These are phyloP conservation scores for Muschampia plurimacula DNA, from an alignment of 2,888 invertebrate species.

Conservation along the genomic window DNA sequence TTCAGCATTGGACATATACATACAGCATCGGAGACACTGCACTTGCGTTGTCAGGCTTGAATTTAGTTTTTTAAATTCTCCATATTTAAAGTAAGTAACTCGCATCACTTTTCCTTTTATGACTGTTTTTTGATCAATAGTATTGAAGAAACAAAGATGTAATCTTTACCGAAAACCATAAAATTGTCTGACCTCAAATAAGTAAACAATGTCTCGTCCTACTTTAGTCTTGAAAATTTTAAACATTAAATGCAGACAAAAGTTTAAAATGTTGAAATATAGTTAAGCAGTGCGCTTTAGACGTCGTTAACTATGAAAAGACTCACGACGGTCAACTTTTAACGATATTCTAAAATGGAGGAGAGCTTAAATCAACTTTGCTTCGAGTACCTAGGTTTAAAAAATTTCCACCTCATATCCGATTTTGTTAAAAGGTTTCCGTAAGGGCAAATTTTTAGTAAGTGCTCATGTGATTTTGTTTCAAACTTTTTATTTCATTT, in stretches of 20 bases:
- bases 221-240: slow-evolving; percentile 18
- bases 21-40: too few relatives aligned
- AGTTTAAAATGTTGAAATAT: slow-evolving; percentile 34
- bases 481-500: too few relatives aligned
- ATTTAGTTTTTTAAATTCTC: too few relatives aligned
- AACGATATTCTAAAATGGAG: slow-evolving; percentile 33
- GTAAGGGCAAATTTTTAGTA: not conserved
- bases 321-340: slow-evolving; percentile 30
- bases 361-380: slow-evolving; percentile 20
- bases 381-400: slow-evolving; percentile 13
- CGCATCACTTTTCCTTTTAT: too few relatives aligned
- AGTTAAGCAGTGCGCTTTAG: slow-evolving; percentile 27
- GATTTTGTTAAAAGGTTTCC: not conserved
- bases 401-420: not conserved
- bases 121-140: not conserved
- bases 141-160: not conserved
- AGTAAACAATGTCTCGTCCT: not conserved
- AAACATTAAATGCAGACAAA: slow-evolving; percentile 28
- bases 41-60: too few relatives aligned
- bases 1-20: too few relatives aligned
- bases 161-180: not conserved
- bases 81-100: too few relatives aligned
- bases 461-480: not conserved
- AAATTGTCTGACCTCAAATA: not conserved
- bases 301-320: slow-evolving; percentile 31